Conservation (phyloP, 2,113 vertebrate species). For the Perognathus longimembris region DNA sequence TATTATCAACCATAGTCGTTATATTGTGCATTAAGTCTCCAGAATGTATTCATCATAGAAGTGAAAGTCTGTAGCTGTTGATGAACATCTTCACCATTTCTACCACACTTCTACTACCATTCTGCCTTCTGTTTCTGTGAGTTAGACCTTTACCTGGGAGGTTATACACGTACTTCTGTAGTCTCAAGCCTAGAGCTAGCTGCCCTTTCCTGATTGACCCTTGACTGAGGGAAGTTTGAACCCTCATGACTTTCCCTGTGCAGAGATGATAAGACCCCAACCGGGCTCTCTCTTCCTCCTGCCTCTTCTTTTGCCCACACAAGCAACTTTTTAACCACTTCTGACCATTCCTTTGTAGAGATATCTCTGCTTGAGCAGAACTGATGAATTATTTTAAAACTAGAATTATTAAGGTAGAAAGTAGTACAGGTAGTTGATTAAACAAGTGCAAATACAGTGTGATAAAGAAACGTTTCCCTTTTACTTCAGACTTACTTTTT, state of each 20-base stretch:
- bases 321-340: background rate
- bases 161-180: background rate
- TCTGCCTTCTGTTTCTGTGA: background rate
- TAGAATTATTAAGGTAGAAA: background rate
- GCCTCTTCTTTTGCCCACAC: background rate
- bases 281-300: background rate
- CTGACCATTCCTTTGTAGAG: background rate
- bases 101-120: background rate
- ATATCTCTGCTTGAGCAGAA: background rate
- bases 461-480: background rate
- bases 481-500: background rate
- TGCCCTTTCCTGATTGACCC: background rate
- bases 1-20: background rate
- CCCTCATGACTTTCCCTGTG: background rate
- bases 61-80: background rate
- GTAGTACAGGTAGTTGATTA: background rate
- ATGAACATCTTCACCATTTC: background rate
- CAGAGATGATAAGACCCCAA: background rate
- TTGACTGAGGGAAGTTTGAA: rapidly evolving
- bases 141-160: background rate
- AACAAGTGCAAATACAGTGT: conserved; percentile 13
- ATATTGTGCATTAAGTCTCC: background rate
- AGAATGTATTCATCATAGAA: background rate
- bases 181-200: background rate
- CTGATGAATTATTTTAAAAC: background rate